Conservation (phyloP, 2,797 vertebrate genomes). For the Pelodytes ibericus region DNA sequence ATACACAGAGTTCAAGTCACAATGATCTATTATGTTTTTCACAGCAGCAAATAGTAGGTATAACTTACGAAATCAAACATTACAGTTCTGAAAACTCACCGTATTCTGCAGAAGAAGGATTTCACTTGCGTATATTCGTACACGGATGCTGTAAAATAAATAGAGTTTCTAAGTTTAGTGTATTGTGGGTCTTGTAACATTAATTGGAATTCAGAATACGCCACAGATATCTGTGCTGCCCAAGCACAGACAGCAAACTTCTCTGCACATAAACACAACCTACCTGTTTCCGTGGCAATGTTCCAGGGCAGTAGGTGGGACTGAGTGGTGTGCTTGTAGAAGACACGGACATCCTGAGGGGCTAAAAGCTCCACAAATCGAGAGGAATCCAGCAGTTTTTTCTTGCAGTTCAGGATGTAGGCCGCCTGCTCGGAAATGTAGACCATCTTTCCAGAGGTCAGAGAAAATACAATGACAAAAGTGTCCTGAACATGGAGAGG, state of each 20-base stretch:
- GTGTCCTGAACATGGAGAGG: conserved; percentile 75
- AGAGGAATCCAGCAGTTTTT: conserved; percentile 78
- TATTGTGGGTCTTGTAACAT: too few relatives aligned
- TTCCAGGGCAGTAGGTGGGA: conserved; percentile 85
- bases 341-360: conserved; percentile 86
- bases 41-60: too few relatives aligned
- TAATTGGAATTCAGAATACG: too few relatives aligned
- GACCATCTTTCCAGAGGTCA: conserved; percentile 81
- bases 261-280: neutral
- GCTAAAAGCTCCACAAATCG: conserved; percentile 87
- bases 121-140: conserved; percentile 84
- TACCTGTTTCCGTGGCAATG: conserved; percentile 76
- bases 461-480: conserved; percentile 84
- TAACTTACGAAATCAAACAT: too few relatives aligned
- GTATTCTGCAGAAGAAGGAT: conserved; percentile 92
- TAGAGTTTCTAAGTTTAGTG: too few relatives aligned
- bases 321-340: conserved; percentile 82
- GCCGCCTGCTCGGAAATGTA: conserved; percentile 84
- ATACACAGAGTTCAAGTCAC: too few relatives aligned
- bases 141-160: conserved; percentile 68
- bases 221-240: too few relatives aligned
- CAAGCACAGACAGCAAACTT: too few relatives aligned
- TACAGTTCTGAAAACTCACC: conserved; percentile 68
- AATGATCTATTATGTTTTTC: too few relatives aligned
- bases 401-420: conserved; percentile 81